phyloP scores from a whole-genome alignment of 2,888 invertebrate genomes.

The Molanna angustata region DNA sequence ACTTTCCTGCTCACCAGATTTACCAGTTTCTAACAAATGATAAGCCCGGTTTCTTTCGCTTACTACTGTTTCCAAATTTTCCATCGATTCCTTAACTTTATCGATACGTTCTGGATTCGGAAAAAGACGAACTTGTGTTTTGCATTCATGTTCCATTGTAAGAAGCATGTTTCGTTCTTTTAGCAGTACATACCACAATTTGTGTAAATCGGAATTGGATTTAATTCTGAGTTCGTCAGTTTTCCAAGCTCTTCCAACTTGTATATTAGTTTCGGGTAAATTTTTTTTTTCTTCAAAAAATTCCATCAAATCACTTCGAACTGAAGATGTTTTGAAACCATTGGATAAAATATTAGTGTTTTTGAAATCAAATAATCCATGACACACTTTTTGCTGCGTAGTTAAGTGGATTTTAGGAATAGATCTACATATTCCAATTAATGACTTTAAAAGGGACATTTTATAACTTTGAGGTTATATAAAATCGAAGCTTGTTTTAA shows the following conservation, averaged over 20 bases:
- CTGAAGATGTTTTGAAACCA: slow-evolving; percentile 40
- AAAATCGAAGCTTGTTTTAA: no score
- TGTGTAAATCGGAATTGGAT: slow-evolving; percentile 93
- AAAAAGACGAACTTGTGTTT: slow-evolving; percentile 64
- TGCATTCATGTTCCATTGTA: slow-evolving; percentile 89
- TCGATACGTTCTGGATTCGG: slow-evolving; percentile 92
- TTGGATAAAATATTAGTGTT: neutral
- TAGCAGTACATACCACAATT: slow-evolving; percentile 87
- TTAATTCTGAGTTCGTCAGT: slow-evolving; percentile 90
- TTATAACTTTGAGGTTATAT: no score
- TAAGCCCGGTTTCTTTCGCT: slow-evolving; percentile 91
- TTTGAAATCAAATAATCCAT: neutral
- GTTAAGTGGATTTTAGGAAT: neutral
- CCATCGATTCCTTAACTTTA: slow-evolving; percentile 94
- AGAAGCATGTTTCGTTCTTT: slow-evolving; percentile 97
- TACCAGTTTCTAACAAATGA: slow-evolving; percentile 84
- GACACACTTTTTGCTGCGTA: neutral
- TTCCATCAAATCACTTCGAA: slow-evolving; percentile 66
- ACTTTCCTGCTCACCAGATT: slow-evolving; percentile 73
- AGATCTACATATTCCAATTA: neutral
- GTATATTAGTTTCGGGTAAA: slow-evolving; percentile 74
- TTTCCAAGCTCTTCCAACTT: slow-evolving; percentile 84
- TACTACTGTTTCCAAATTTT: slow-evolving; percentile 85
- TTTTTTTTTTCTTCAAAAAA: slow-evolving; percentile 87
- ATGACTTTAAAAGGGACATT: neutral